A percentile compares a stretch with the other conserved stretches of the same genome.
phyloP scores from a whole-genome alignment of 2,888 invertebrate species.

The Agelastica alni region DNA sequence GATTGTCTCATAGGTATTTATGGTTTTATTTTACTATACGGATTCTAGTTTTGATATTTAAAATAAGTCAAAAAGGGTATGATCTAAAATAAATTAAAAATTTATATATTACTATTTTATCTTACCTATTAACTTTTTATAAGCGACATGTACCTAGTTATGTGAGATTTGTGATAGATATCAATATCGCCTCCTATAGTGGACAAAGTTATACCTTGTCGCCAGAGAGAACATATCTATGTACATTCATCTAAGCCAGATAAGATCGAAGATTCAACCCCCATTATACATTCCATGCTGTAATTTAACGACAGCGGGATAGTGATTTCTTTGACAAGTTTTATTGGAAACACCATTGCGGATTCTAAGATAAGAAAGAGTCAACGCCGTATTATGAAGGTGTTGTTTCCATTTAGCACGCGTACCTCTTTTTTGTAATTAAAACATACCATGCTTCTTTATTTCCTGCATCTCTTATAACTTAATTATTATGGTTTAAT shows the following conservation, averaged over 20 bases:
- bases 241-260: constrained; percentile 15
- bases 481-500: too few relatives aligned
- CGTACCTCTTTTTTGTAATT: too few relatives aligned
- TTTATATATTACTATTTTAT: too few relatives aligned
- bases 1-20: too few relatives aligned
- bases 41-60: too few relatives aligned
- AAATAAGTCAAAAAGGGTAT: too few relatives aligned
- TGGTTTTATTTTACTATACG: too few relatives aligned
- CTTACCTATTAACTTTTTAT: too few relatives aligned
- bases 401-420: constrained; percentile 16
- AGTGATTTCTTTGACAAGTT: constrained; percentile 21
- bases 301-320: constrained; percentile 21
- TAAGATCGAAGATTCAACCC: constrained; percentile 22
- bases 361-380: constrained; percentile 17
- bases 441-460: too few relatives aligned
- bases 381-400: neutral
- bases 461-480: too few relatives aligned
- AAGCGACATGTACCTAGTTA: too few relatives aligned
- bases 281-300: constrained; percentile 16
- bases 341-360: constrained; percentile 10
- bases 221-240: constrained; percentile 18
- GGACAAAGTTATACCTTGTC: constrained; percentile 19
- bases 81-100: too few relatives aligned
- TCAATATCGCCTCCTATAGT: constrained; percentile 20
- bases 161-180: constrained; percentile 11